phyloP scores from a whole-genome alignment of 2,113 vertebrate species.

The Tragulus kanchil region DNA sequence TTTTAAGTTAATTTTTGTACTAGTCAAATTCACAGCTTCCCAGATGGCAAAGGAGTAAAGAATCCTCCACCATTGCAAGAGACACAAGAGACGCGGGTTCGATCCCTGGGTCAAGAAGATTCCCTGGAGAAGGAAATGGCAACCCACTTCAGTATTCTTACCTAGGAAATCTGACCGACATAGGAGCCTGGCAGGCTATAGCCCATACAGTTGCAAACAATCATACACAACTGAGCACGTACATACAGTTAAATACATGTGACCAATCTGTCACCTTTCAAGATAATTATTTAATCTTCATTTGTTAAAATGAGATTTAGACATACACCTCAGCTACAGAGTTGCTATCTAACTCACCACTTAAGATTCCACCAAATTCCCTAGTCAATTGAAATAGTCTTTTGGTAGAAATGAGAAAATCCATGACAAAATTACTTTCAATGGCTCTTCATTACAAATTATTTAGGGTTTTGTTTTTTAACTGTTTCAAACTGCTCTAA shows the following conservation, averaged over 20 bases:
- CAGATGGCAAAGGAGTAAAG: not conserved
- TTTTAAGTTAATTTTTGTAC: conserved; percentile 66
- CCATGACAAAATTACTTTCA: conserved; percentile 46
- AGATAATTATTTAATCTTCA: conserved; percentile 80
- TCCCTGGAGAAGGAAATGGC: not conserved
- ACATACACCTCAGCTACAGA: not conserved
- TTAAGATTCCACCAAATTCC: not conserved
- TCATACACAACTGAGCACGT: not conserved
- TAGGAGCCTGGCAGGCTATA: not conserved
- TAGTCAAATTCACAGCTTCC: conserved; percentile 56
- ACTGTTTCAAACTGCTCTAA: conserved; percentile 48
- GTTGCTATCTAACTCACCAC: not conserved
- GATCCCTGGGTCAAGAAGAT: not conserved
- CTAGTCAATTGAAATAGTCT: not conserved
- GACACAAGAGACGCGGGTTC: not conserved
- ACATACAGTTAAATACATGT: conserved; percentile 58
- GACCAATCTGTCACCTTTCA: conserved; percentile 56
- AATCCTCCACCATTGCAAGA: not conserved
- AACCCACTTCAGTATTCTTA: not conserved
- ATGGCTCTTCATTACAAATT: conserved; percentile 28
- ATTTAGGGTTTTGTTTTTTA: conserved; percentile 5
- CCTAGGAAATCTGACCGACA: not conserved
- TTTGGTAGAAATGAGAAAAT: conserved; percentile 38
- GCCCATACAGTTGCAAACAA: not conserved
- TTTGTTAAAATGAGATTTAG: conserved; percentile 33